Conservation (phyloP, 92 coral and sea anemone genomes). For the Virgularia gustaviana region DNA sequence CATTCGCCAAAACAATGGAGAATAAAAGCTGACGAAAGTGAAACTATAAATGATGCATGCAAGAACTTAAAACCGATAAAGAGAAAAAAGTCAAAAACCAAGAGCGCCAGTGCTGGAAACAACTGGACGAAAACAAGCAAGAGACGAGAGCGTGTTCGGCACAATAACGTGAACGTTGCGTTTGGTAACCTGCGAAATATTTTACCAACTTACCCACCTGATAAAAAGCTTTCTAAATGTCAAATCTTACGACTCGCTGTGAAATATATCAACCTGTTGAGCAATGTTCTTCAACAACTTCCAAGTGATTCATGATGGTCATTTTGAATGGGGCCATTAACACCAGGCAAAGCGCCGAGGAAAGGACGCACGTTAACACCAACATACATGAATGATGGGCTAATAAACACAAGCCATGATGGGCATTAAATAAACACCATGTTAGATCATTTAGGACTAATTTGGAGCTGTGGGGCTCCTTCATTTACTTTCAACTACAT, state of each 20-base stretch:
- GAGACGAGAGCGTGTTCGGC: constrained; percentile 47
- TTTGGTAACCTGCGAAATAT: constrained; percentile 44
- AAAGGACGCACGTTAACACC: constrained; percentile 26
- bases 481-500: no score
- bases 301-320: no score
- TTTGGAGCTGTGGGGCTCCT: no score
- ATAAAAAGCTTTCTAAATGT: constrained; percentile 55
- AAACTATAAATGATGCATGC: background rate
- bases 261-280: constrained; percentile 42
- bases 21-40: background rate
- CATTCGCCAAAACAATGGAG: background rate
- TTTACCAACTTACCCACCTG: constrained; percentile 47
- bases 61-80: background rate
- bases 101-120: background rate
- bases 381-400: constrained; percentile 26
- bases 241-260: constrained; percentile 52
- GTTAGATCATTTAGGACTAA: no score
- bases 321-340: no score
- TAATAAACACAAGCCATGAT: constrained; percentile 5
- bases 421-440: no score
- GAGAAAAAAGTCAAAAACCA: background rate
- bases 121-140: constrained; percentile 21
- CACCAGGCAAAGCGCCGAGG: background rate
- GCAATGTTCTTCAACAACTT: constrained; percentile 12
- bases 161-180: constrained; percentile 47